These are phyloP conservation scores for Heliconius charithonia DNA, from an alignment of 2,888 invertebrate genomes.

Conservation along the genomic window DNA sequence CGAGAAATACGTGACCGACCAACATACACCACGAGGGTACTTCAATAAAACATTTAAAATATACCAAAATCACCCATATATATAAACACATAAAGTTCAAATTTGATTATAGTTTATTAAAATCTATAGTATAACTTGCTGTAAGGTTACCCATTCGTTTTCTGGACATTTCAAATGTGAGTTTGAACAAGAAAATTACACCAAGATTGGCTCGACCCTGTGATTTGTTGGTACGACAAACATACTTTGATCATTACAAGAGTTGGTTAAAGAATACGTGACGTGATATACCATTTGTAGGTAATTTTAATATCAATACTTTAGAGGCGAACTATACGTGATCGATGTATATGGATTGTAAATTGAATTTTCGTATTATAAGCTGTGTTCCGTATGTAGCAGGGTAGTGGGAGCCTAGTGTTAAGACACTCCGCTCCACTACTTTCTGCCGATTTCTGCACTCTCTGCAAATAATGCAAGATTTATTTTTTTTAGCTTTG, in stretches of 20 bases:
- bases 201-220: constrained; percentile 39
- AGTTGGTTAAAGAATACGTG: constrained; percentile 44
- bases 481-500: no score
- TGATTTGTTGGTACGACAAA: constrained; percentile 44
- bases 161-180: constrained; percentile 53
- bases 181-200: constrained; percentile 66
- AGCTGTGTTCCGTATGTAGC: no score
- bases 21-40: constrained; percentile 15
- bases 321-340: constrained; percentile 11
- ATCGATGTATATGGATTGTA: constrained; percentile 3
- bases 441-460: no score
- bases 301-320: constrained; percentile 35
- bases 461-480: no score
- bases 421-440: no score
- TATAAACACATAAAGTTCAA: not conserved
- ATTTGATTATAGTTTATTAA: constrained; percentile 8
- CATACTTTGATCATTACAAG: constrained; percentile 39
- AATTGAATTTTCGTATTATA: not conserved
- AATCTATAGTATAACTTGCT: not conserved
- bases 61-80: constrained; percentile 21
- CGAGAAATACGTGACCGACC: constrained; percentile 63
- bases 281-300: constrained; percentile 31
- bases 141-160: constrained; percentile 35
- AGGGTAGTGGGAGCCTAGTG: no score
- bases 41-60: not conserved